Evolutionary conservation across 2,797 vertebrate species (phyloP).

Genomic region (Gobio occitaniae): DNA sequence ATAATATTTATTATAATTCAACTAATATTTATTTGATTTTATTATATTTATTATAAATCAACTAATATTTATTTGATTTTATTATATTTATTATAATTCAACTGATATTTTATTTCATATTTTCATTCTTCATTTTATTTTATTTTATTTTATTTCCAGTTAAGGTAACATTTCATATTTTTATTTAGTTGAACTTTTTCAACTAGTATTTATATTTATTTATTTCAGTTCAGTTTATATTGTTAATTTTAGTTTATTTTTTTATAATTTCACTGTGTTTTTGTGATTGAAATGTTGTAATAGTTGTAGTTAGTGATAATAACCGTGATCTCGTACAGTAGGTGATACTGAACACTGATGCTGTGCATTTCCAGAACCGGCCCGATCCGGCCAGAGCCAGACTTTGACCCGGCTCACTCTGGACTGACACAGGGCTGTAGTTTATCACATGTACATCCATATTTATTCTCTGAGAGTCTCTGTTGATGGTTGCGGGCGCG

Average conservation of each 20-base stretch:
- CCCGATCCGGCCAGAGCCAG: background rate
- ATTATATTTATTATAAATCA: too few relatives aligned
- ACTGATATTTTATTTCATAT: background rate
- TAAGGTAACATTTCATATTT: background rate
- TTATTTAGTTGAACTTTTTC: too few relatives aligned
- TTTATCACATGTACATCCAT: conserved; percentile 6
- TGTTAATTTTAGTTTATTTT: too few relatives aligned
- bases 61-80: too few relatives aligned
- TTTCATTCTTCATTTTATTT: background rate
- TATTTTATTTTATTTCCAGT: background rate
- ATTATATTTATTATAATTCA: background rate
- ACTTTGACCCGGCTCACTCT: background rate
- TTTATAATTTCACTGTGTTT: too few relatives aligned
- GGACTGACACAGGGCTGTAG: background rate
- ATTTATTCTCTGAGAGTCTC: conserved; percentile 10
- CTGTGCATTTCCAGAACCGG: background rate
- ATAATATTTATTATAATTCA: too few relatives aligned
- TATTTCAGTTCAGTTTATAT: too few relatives aligned
- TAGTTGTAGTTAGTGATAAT: background rate
- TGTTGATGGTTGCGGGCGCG: background rate
- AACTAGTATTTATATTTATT: too few relatives aligned
- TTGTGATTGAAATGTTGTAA: background rate
- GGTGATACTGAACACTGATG: too few relatives aligned
- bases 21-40: too few relatives aligned
- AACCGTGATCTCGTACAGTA: background rate